These are phyloP conservation scores for Siniperca scherzeri DNA, from an alignment of 2,797 vertebrate species.

Conservation along the genomic window DNA sequence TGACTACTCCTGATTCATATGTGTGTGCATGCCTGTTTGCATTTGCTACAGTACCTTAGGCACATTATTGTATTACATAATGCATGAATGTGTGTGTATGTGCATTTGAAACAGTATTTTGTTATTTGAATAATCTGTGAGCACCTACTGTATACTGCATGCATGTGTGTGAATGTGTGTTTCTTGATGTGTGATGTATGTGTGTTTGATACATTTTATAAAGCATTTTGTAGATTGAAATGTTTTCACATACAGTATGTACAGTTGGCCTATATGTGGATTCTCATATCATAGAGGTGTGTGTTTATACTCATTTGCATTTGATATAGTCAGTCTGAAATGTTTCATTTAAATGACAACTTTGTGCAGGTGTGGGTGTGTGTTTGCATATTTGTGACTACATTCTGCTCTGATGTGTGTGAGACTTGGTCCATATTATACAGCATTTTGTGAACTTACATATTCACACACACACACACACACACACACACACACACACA, in stretches of 20 bases:
- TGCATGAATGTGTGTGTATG: not conserved
- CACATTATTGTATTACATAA: slow-evolving; percentile 17
- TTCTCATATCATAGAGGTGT: not conserved
- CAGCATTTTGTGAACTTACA: no score
- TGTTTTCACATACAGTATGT: not conserved
- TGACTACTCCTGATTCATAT: not conserved
- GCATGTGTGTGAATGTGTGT: not conserved
- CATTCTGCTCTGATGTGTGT: not conserved
- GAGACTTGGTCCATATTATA: not conserved
- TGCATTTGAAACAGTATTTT: not conserved
- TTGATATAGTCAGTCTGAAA: no score
- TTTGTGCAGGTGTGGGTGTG: not conserved
- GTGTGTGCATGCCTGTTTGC: slow-evolving; percentile 22
- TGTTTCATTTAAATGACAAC: not conserved
- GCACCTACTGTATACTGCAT: no score
- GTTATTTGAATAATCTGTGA: not conserved
- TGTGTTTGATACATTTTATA: not conserved
- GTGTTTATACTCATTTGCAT: not conserved
- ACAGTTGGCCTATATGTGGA: not conserved
- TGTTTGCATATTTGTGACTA: not conserved
- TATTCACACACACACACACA: no score
- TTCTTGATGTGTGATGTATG: not conserved
- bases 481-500: no score
- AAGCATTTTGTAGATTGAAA: not conserved
- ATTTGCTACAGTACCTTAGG: slow-evolving; percentile 1